Conservation (phyloP, 2,113 vertebrate genomes). For the Piaya cayana region DNA sequence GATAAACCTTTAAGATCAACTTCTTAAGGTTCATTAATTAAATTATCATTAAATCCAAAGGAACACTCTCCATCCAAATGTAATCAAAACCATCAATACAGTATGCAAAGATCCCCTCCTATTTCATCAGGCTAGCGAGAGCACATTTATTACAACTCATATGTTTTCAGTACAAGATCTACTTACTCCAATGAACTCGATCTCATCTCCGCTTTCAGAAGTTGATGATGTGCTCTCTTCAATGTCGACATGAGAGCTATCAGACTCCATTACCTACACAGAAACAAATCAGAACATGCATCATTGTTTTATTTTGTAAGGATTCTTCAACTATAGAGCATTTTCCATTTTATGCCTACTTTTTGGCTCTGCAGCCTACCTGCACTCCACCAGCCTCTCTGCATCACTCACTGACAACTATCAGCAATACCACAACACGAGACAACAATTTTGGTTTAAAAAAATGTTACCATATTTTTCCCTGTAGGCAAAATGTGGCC, state of each 20-base stretch:
- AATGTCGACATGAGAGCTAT: not conserved
- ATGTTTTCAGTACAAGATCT: not conserved
- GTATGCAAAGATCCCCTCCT: not conserved
- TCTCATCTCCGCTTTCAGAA: constrained; percentile 75
- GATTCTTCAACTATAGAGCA: not conserved
- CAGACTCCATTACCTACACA: constrained; percentile 63
- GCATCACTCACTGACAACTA: too few species aligned
- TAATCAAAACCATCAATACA: not conserved
- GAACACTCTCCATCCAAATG: not conserved
- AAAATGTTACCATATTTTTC: fast-evolving
- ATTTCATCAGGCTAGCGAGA: not conserved
- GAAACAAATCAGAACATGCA: constrained; percentile 28
- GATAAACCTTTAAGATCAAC: not conserved
- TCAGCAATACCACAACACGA: fast-evolving
- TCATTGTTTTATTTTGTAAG: fast-evolving
- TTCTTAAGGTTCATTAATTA: not conserved
- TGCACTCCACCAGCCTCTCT: not conserved
- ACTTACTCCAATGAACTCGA: constrained; percentile 78
- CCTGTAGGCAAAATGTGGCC: fast-evolving
- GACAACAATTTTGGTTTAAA: fast-evolving
- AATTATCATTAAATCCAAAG: not conserved
- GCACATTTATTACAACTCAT: not conserved
- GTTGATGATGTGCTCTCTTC: not conserved
- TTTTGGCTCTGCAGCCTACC: not conserved
- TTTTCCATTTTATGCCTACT: not conserved